Percentiles rank a stretch among this genome's conserved stretches.
These are phyloP conservation scores for Carabus problematicus DNA, from an alignment of 2,888 invertebrate genomes.

Conservation along the genomic window DNA sequence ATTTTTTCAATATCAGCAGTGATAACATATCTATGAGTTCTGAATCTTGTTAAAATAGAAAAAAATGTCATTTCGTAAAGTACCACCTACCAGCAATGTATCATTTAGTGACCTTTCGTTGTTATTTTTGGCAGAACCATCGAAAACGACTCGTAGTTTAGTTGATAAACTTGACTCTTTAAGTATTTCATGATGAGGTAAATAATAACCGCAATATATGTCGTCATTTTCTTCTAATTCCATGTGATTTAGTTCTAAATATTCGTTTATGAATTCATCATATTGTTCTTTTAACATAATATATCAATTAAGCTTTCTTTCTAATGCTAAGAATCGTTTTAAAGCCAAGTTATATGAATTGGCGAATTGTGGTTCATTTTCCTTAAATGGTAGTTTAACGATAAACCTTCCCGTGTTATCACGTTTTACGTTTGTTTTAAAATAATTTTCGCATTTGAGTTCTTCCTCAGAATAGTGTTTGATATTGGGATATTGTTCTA, in stretches of 20 bases:
- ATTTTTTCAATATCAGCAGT: too few species aligned
- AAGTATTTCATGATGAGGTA: slow-evolving; percentile 14
- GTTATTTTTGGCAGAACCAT: too few species aligned
- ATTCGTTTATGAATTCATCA: slow-evolving; percentile 4
- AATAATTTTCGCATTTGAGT: slow-evolving; percentile 10
- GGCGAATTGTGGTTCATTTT: slow-evolving; percentile 3
- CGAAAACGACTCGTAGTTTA: too few species aligned
- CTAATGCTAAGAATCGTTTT: slow-evolving; percentile 9
- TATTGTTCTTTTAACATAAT: slow-evolving; percentile 7
- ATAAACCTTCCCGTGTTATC: slow-evolving; percentile 9
- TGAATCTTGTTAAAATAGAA: too few species aligned
- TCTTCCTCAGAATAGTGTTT: slow-evolving; percentile 6
- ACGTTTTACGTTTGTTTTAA: background rate
- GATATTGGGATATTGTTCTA: slow-evolving; percentile 1
- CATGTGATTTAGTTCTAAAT: too few species aligned
- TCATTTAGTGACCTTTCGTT: too few species aligned
- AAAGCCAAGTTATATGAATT: slow-evolving; percentile 3
- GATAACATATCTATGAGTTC: too few species aligned
- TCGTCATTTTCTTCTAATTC: too few species aligned
- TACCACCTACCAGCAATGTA: too few species aligned
- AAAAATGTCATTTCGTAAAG: too few species aligned
- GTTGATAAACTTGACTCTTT: too few species aligned
- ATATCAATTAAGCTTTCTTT: background rate
- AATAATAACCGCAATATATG: background rate
- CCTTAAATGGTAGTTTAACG: slow-evolving; percentile 13